Base-by-base conservation (phyloP, 2,888 invertebrate species). In the Unio delphinus region DNA sequence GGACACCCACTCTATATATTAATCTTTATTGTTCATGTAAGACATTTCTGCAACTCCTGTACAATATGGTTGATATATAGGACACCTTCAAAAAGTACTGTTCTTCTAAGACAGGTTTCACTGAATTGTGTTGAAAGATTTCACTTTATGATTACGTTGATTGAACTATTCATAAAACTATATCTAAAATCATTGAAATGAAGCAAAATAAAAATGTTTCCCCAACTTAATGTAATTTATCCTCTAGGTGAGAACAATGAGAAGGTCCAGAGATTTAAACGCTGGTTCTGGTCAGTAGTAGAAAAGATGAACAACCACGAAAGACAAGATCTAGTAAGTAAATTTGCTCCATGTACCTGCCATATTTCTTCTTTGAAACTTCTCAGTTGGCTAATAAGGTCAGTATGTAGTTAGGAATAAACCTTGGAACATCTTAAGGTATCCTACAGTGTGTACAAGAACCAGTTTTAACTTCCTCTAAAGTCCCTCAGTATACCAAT, bases 281-380 rank as follows among this genome's bases (percentile, higher is more conserved):
- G 97, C 78, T 99, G 99, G 99, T 94, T 99, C 77, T 99, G 99
- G 99, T 96, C 96, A 58, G 98, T 99, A 83, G 96, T 99, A 28
- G 98, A 98, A 90, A 97, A 97, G 91, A 98, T 99, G 97, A 95
- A 95, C 68, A 95, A 95, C 86, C 92, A 95, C 68, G 99, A 99
- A 91, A 92, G 97, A 89, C 99, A 99, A 91, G 98, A 98, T 91
- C 93, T 98, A 93, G 98, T 98, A 90, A 92, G 93, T 81, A 58
- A 4, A 23, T n/a, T n/a, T 55, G 1, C 3, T 30, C 17, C n/a
- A 6, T 23, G 30, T 26, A 20, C 54, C 54, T 59, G 15, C 26
- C 8, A 17, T 61, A 18, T n/a, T 26, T 59, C 23, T 15, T 59
- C 11, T 59, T 59, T 59, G 23, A 59, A 23, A 11, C 3, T 59